Percentiles rank a stretch among this genome's conserved stretches.
Conservation (phyloP, 2,113 vertebrate species). For the Stegastes partitus region DNA sequence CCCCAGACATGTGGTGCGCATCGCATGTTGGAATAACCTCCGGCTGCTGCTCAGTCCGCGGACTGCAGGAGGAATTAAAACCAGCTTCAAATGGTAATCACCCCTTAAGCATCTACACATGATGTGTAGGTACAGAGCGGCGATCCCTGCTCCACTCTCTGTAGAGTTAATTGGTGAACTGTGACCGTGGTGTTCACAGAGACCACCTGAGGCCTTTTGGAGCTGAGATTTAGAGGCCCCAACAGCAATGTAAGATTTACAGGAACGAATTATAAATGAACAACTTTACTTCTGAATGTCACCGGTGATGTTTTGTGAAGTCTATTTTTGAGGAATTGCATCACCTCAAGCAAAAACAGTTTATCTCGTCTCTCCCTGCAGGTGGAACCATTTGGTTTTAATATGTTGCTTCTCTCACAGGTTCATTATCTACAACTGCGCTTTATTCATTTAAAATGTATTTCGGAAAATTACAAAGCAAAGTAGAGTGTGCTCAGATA, state of each 20-base stretch:
- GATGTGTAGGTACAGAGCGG: not conserved
- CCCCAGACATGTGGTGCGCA: too few species aligned
- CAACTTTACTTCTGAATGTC: slow-evolving; percentile 4
- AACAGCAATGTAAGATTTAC: not conserved
- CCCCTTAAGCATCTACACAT: not conserved
- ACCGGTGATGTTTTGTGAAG: not conserved
- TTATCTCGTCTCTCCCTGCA: slow-evolving; percentile 2
- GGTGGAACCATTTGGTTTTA: slow-evolving; percentile 7
- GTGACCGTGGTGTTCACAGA: not conserved
- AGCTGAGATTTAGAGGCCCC: slow-evolving; percentile 8
- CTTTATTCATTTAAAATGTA: not conserved
- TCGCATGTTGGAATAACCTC: not conserved
- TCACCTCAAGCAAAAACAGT: not conserved
- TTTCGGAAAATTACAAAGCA: slow-evolving; percentile 4
- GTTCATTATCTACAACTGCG: slow-evolving; percentile 15
- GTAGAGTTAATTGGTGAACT: slow-evolving; percentile 1
- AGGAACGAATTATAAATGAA: not conserved
- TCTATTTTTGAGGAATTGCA: not conserved
- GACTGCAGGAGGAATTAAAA: not conserved
- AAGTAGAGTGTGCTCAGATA: not conserved
- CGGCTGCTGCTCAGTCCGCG: not conserved
- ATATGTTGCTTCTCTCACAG: not conserved
- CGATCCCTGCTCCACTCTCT: not conserved
- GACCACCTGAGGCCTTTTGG: not conserved
- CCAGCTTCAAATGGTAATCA: not conserved